Evolutionary conservation across 2,113 vertebrate genomes (phyloP), one percentile per base, ranked within the genome.

Genomic region (Tragelaphus strepsiceros): DNA sequence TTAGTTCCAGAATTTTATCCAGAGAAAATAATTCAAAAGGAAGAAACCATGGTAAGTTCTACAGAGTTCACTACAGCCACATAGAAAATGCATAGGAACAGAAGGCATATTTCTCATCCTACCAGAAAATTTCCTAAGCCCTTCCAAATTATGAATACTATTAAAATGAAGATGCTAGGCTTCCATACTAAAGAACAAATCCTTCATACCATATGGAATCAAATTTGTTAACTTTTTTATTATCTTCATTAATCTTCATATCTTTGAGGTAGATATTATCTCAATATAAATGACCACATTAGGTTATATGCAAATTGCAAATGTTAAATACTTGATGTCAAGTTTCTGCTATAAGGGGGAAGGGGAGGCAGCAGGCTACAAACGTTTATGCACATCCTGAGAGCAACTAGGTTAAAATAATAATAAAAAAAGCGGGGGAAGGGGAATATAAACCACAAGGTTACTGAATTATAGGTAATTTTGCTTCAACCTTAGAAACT

Each of bases 171-270:
- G 30, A 86, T 74, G 16, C 4, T 49, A 92, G 39, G 49, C 46
- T 94, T 89, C 46, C 61, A 85, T n/a, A 78, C 39, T 62, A 93
- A 97, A 96, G 19, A 80, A 93, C 17, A 96, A 93, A 85, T 86
- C 46, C 32, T 86, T 95, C 56, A 90, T 54, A 90, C 5, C 2
- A 62, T 30, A 62, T 67, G 53, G 26, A 95, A 77, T 91, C 81
- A 94, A 95, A 81, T 89, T 91, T 26, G n/a, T 77, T 82, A 89
- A 89, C 16, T 67, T 88, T 71, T 90, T 54, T 54, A 96, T 80
- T 49, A 62, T 88, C 64, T 95, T 77, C 28, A 92, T 67, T 49
- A 94, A 91, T 93, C 24, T 80, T 86, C 32, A 39, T 9, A 95
- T 56, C 46, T 88, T 85, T 94, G 32, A 93, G 83, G 35, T 30